phyloP scores from a whole-genome alignment of 1,140 invertebrate species.

The Leptinotarsa defecta region DNA sequence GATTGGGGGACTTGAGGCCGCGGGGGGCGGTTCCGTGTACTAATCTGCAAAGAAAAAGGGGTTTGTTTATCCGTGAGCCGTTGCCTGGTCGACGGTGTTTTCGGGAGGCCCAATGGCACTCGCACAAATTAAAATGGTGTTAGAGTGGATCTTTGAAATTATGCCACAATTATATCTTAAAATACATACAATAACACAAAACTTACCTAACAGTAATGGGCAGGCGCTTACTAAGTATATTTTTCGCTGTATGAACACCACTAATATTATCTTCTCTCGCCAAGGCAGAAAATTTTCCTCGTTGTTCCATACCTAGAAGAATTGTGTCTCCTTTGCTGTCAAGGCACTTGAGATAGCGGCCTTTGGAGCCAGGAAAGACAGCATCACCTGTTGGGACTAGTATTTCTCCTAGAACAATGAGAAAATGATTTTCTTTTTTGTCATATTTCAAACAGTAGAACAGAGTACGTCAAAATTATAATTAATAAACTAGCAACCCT shows the following conservation, averaged over 20 bases:
- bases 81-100: no score
- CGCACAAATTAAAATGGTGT: no score
- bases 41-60: slow-evolving; percentile 60
- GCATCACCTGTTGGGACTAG: slow-evolving; percentile 67
- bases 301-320: slow-evolving; percentile 81
- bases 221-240: slow-evolving; percentile 83
- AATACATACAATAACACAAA: no score
- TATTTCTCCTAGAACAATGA: slow-evolving; percentile 62
- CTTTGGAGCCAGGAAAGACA: slow-evolving; percentile 66
- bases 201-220: slow-evolving; percentile 75
- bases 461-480: no score
- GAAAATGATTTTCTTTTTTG: background rate
- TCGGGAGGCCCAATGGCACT: no score
- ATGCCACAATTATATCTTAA: no score
- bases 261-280: slow-evolving; percentile 91
- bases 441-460: no score
- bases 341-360: slow-evolving; percentile 82
- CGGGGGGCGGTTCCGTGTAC: slow-evolving; percentile 84
- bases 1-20: slow-evolving; percentile 75
- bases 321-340: slow-evolving; percentile 84
- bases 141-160: no score
- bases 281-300: slow-evolving; percentile 87
- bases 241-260: slow-evolving; percentile 86
- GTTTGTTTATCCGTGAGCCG: no score
- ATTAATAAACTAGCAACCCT: no score